phyloP scores from a whole-genome alignment of 2,797 vertebrate species.

The Peromyscus aztecus region DNA sequence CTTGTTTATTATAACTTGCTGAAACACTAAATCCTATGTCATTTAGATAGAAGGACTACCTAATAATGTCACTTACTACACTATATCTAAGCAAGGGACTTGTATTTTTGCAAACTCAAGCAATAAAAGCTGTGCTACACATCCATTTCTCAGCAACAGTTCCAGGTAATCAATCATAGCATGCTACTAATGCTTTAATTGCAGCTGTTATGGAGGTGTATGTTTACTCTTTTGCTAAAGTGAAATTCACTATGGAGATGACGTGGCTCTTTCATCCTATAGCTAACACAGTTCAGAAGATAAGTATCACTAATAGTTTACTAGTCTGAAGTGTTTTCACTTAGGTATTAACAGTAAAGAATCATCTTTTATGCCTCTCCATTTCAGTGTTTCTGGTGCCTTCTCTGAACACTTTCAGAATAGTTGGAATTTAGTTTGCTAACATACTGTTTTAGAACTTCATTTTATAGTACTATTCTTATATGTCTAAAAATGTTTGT shows the following conservation, averaged over 20 bases:
- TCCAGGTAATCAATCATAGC: slow-evolving; percentile 82
- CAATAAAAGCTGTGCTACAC: slow-evolving; percentile 88
- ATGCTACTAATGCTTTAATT: slow-evolving; percentile 85
- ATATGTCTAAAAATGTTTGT: neutral
- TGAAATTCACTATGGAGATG: slow-evolving; percentile 84
- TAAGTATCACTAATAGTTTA: slow-evolving; percentile 85
- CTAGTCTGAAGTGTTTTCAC: slow-evolving; percentile 74
- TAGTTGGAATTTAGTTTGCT: slow-evolving; percentile 47
- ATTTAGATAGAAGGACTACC: slow-evolving; percentile 88
- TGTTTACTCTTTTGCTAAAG: slow-evolving; percentile 88
- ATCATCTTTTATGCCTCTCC: slow-evolving; percentile 43
- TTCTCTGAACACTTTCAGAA: slow-evolving; percentile 62
- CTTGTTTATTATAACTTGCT: slow-evolving; percentile 86
- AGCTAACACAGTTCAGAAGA: slow-evolving; percentile 83
- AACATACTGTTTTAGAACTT: slow-evolving; percentile 50
- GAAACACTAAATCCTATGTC: slow-evolving; percentile 86
- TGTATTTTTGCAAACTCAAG: slow-evolving; percentile 83
- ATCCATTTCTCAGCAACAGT: slow-evolving; percentile 90
- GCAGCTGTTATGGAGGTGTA: slow-evolving; percentile 80
- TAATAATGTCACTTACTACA: slow-evolving; percentile 89
- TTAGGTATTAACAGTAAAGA: slow-evolving; percentile 64
- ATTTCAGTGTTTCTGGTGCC: slow-evolving; percentile 63
- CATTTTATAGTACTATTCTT: slow-evolving; percentile 57
- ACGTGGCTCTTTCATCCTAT: slow-evolving; percentile 84
- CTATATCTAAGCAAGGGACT: slow-evolving; percentile 86